phyloP scores from a whole-genome alignment of 2,888 invertebrate genomes.

The Cylloceria caligata region DNA sequence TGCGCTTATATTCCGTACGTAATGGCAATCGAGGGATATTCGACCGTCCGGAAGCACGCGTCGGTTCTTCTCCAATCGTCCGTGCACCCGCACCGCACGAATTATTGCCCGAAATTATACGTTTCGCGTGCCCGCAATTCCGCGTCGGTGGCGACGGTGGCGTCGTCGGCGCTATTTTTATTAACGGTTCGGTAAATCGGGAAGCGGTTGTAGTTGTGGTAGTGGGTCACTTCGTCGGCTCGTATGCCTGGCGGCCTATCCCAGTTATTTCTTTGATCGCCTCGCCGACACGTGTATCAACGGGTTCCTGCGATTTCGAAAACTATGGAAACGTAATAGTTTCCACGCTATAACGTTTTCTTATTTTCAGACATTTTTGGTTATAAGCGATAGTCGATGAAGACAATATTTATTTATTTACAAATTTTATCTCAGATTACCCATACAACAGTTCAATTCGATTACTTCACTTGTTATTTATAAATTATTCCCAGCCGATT shows the following conservation, averaged over 20 bases:
- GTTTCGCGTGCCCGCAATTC: constrained; percentile 70
- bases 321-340: neutral
- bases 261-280: constrained; percentile 50
- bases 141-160: constrained; percentile 51
- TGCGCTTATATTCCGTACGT: constrained; percentile 11
- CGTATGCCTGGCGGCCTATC: constrained; percentile 14
- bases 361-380: neutral
- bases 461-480: too few species aligned
- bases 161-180: constrained; percentile 65
- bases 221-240: constrained; percentile 36
- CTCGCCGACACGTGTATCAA: neutral
- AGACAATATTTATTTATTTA: neutral
- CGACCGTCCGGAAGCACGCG: constrained; percentile 78
- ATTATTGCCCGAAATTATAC: constrained; percentile 79
- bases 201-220: neutral
- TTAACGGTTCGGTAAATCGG: constrained; percentile 58
- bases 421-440: too few species aligned
- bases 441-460: too few species aligned
- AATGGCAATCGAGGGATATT: constrained; percentile 54
- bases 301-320: neutral
- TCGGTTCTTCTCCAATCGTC: constrained; percentile 79
- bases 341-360: neutral
- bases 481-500: too few species aligned
- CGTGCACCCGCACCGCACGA: constrained; percentile 72
- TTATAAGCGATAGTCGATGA: neutral